Base-by-base conservation (phyloP, 2,888 invertebrate species). In the Thymelicus lineola region DNA sequence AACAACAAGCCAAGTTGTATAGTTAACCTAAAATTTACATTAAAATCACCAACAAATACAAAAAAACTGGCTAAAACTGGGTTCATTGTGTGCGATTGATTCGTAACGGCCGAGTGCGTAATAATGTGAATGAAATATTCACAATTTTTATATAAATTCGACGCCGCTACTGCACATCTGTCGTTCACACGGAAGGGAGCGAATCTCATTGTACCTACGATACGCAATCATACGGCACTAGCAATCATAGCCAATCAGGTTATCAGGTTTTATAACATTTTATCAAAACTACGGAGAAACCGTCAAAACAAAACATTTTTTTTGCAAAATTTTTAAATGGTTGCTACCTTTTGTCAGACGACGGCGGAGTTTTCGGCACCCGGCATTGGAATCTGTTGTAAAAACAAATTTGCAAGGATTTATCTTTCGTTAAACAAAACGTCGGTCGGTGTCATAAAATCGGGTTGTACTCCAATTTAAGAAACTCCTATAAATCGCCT, bases 61-160 rank as follows among this genome's bases (percentile, higher is more conserved):
- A 88, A 90, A 86, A 90, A 91, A 87, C 86, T 84, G 85, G 85
- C 84, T 88, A 87, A 89, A 91, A 87, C 85, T 88, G 82, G 81
- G 83, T 88, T 87, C 84, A 91, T 93, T 93, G 93, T 92, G 83
- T 86, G 77, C 87, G 88, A 89, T 89, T 90, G 93, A 93, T 93
- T 93, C 88, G 93, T 93, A 93, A 93, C 93, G 93, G 93, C 88
- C 93, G 88, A 93, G 83, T 84, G 88, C 83, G 86, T 83, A 86
- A 87, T 93, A 91, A 92, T 91, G 86, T 84, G 87, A 89, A 90
- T 87, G 88, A 89, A 92, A 93, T 93, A 93, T 93, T 93, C 93
- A 91, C 89, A 85, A 90, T 90, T 90, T 93, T 87, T 86, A 85
- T 89, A 91, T 89, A 91, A 90, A 88, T 90, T 88, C 83, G 83